Evolutionary conservation across 2,888 invertebrate genomes (phyloP).

Genomic region (Sesamia inferens): DNA sequence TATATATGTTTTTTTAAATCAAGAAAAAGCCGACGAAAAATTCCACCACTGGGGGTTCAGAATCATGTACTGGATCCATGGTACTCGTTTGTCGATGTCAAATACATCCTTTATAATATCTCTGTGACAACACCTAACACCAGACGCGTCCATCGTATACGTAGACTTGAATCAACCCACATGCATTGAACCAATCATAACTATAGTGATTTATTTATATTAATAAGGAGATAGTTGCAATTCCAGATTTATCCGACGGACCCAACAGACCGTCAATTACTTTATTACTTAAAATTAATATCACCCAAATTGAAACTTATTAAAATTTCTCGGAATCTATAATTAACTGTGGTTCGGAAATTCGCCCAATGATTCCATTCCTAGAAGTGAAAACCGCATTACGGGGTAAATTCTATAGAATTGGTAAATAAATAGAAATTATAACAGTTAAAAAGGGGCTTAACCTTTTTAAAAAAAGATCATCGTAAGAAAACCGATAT

Average conservation of each 20-base stretch:
- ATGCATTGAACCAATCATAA: too few species aligned
- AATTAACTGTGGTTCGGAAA: not conserved
- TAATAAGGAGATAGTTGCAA: not conserved
- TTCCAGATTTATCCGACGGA: not conserved
- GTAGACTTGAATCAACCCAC: too few species aligned
- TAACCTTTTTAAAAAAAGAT: not conserved
- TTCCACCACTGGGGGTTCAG: too few species aligned
- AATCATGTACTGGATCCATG: too few species aligned
- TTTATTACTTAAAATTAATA: not conserved
- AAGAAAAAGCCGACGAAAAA: too few species aligned
- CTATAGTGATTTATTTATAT: not conserved
- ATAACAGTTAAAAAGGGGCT: not conserved
- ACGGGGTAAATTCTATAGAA: constrained; percentile 7
- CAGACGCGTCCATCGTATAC: too few species aligned
- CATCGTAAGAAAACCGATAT: not conserved
- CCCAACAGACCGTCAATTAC: too few species aligned
- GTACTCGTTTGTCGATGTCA: too few species aligned
- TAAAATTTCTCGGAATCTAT: not conserved
- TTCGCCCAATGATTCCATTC: constrained; percentile 1
- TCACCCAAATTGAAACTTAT: constrained; percentile 7
- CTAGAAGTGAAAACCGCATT: not conserved
- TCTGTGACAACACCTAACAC: too few species aligned
- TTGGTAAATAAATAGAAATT: not conserved
- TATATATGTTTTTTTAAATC: too few species aligned
- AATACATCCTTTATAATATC: too few species aligned